Evolutionary conservation across 35 echinoderm and acorn worm genomes (phyloP), one percentile per base, ranked within the genome.

Genomic region (Patiria miniata): DNA sequence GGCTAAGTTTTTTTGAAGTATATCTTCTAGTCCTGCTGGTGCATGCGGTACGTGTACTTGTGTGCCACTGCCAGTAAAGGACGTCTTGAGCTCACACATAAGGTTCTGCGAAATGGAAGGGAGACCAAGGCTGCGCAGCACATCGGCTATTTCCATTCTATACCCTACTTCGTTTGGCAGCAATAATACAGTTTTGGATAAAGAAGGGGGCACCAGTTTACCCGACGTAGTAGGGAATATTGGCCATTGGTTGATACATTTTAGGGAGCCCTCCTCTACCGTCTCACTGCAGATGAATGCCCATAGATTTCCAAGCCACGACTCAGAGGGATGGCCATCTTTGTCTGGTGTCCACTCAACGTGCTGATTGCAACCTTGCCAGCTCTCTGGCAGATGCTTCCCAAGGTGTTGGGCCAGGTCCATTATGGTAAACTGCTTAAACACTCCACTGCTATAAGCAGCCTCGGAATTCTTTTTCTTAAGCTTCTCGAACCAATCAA

Each of bases 391-490:
- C 28, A 84, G 82, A 18, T 84, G 53, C 21, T 34, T 61, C 18
- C 57, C 10, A 5, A 84, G 19, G 38, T 84, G 51, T 58, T 32
- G 7, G 7, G 6, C 82, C 1, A 84, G 38, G 7, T 84, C 82
- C 32, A 32, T 7, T 6, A 84, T 19, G n/a, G 82, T 84, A 21
- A 84, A 84, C 23, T 84, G 19, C 22, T 84, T 84, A 32, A 84
- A 84, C 12, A 84, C 59, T 33, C 82, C 82, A 61, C 32, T 84
- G 51, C 9, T 37, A 19, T 18, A 84, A 58, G 52, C 16, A 3
- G 32, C 29, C 26, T 84, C 22, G 28, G 12, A 10, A 9, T 36
- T 19, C 7, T 58, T 30, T 1, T 51, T 40, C 18, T n/a, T n/a
- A n/a, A n/a, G n/a, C n/a, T 60, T 28, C 5, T 28, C 37, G 14